Base-by-base conservation (phyloP, 2,888 invertebrate species). In the Hyposoter dolosus region DNA sequence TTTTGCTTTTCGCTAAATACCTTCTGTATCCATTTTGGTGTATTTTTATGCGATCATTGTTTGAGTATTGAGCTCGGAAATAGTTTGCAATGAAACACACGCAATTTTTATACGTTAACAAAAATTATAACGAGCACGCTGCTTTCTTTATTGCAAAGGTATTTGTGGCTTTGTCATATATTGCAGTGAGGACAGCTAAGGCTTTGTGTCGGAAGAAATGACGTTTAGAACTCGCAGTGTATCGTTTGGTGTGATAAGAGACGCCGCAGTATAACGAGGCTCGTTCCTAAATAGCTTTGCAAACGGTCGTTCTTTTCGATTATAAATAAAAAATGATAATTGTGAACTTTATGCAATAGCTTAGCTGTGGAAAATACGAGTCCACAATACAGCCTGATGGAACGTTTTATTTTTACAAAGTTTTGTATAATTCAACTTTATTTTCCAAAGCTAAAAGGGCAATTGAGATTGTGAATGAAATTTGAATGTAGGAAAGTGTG, bases 201-300 rank as follows among this genome's bases (percentile, higher is more conserved):
- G 78, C 84, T 84, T 84, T 86, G 82, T 84, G 78, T 66, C 72
- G 50, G 19, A 72, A n/a, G 50, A 1, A 32, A 53, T 35, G 72
- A 53, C 32, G 32, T 53, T 32, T 19, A 0, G 50, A 32, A 71
- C 32, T 35, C 3, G 50, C 32, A n/a, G 50, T 71, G 50, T 43
- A 68, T n/a, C n/a, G 10, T 23, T 12, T 12, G 12, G 53, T 50
- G 72, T 53, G 72, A 53, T 50, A 53, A 53, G 35, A 72, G n/a
- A 35, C 28, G 19, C 50, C 50, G 71, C 71, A 15, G n/a, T 53
- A 53, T 72, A 35, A 72, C 72, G 53, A 72, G 32, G 35, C 35
- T 72, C 35, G 19, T 19, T n/a, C 35, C 1, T 32, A 35, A 53
- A 56, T 45, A 19, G 23, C 43, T 23, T 45, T 28, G 15, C 3